Conservation (phyloP, 2,888 invertebrate genomes). For the Hyalella azteca region DNA sequence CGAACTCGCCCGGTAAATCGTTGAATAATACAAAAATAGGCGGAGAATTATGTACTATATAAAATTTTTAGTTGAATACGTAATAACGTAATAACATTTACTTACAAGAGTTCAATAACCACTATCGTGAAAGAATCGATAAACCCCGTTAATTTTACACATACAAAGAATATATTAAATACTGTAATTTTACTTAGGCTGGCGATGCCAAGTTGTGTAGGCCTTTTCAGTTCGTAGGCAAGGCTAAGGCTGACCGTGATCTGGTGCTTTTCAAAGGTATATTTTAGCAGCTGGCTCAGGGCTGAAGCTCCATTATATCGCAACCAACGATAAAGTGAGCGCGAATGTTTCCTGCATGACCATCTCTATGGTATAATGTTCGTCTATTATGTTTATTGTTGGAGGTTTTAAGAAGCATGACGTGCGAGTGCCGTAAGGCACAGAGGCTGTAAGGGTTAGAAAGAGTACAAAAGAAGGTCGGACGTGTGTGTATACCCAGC, state of each 20-base stretch:
- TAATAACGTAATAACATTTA: too few species aligned
- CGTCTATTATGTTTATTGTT: conserved; percentile 34
- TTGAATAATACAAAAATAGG: neutral
- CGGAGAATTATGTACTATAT: too few species aligned
- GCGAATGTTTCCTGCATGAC: conserved; percentile 33
- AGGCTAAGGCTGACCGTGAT: conserved; percentile 18
- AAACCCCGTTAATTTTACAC: too few species aligned
- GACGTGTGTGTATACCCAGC: conserved; percentile 13
- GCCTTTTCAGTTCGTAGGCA: neutral
- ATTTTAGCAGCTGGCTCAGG: conserved; percentile 36
- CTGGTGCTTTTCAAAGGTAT: neutral
- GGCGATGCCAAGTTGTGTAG: neutral
- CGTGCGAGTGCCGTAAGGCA: conserved; percentile 20
- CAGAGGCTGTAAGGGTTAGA: conserved; percentile 16
- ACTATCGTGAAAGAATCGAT: too few species aligned
- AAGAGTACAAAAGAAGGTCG: conserved; percentile 26
- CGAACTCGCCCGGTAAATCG: neutral
- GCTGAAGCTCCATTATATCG: conserved; percentile 16
- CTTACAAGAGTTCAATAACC: too few species aligned
- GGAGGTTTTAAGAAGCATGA: conserved; percentile 34
- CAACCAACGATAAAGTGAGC: conserved; percentile 23
- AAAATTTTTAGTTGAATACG: too few species aligned
- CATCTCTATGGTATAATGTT: conserved; percentile 35
- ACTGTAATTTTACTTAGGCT: too few species aligned
- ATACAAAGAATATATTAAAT: too few species aligned